A percentile compares a stretch with the other conserved stretches of the same genome.
Conservation (phyloP, 1,140 invertebrate genomes). For the Euborellia annulipes region DNA sequence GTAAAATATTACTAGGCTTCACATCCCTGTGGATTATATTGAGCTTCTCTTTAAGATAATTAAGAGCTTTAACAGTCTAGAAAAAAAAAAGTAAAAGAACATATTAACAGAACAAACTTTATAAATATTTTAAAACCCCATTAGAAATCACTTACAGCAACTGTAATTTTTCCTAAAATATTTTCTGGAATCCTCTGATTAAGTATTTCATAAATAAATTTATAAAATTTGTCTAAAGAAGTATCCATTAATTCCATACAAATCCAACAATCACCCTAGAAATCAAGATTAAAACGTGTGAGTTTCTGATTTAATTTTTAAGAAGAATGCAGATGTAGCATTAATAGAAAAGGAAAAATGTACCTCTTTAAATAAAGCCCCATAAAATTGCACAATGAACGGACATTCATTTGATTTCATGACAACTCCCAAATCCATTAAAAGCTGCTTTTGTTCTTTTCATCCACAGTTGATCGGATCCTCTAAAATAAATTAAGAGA, state of each 20-base stretch:
- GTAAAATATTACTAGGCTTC: conserved; percentile 93
- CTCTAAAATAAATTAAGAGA: conserved; percentile 33
- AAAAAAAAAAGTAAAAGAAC: conserved; percentile 14
- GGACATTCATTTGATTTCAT: conserved; percentile 93
- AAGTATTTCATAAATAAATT: conserved; percentile 77
- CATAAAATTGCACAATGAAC: conserved; percentile 95
- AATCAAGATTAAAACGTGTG: too few species aligned
- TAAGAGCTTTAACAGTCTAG: conserved; percentile 79
- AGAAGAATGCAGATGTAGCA: too few species aligned
- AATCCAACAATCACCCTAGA: conserved; percentile 98
- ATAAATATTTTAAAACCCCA: neutral
- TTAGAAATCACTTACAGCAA: conserved; percentile 42
- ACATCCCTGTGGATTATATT: conserved; percentile 97
- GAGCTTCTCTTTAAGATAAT: conserved; percentile 88
- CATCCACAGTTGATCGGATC: conserved; percentile 85
- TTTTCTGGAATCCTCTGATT: conserved; percentile 69
- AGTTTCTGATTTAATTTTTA: too few species aligned
- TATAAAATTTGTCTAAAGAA: conserved; percentile 99
- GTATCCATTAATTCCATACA: conserved; percentile 99
- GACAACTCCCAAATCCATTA: conserved; percentile 95
- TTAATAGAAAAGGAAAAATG: too few species aligned
- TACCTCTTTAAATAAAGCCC: conserved; percentile 92
- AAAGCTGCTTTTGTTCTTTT: conserved; percentile 85
- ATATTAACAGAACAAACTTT: neutral
- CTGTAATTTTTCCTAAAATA: conserved; percentile 86